These are phyloP conservation scores for Misgurnus mizolepis DNA, from an alignment of 2,113 vertebrate species.

Conservation along the genomic window DNA sequence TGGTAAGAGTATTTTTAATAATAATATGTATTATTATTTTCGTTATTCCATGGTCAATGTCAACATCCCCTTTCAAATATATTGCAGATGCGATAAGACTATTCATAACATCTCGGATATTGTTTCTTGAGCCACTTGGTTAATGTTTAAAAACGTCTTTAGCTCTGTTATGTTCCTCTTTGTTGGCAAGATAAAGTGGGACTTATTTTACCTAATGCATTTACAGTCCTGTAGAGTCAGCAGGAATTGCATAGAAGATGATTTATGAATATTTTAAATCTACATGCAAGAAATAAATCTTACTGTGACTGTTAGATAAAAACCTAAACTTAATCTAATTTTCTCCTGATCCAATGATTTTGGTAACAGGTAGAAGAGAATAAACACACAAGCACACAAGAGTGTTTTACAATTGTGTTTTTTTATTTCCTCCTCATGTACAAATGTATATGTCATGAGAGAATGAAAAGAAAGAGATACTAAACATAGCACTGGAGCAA, in stretches of 20 bases:
- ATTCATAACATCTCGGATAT: neutral
- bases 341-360: no score
- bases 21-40: neutral
- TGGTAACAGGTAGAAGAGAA: no score
- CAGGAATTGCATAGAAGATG: neutral
- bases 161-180: neutral
- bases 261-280: no score
- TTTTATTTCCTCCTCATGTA: no score
- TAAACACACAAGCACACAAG: no score
- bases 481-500: no score
- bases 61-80: neutral
- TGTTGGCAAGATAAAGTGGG: constrained; percentile 9
- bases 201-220: neutral
- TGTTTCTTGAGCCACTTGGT: neutral
- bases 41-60: neutral
- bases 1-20: neutral
- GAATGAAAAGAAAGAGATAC: no score
- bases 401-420: no score
- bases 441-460: no score
- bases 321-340: no score
- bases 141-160: neutral
- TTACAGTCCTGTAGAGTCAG: neutral
- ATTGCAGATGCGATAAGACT: neutral
- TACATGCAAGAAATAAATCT: no score
- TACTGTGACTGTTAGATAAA: no score